These are phyloP conservation scores for Beaufortia kweichowensis DNA, from an alignment of 2,113 vertebrate species.

Conservation along the genomic window DNA sequence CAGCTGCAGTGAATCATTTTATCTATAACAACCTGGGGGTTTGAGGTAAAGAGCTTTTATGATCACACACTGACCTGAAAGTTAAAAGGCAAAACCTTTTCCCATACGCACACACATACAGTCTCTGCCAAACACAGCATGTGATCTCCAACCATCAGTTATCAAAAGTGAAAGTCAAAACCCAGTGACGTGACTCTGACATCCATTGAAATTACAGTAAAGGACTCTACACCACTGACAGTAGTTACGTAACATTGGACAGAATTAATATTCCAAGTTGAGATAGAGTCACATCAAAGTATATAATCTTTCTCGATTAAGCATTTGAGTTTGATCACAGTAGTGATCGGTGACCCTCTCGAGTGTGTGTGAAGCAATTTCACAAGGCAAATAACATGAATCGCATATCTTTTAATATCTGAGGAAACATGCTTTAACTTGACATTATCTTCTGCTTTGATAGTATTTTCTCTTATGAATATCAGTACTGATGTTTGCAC, in stretches of 20 bases:
- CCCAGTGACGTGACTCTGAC: background rate
- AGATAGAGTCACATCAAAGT: background rate
- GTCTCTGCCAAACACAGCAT: background rate
- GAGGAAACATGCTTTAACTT: conserved; percentile 2
- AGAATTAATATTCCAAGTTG: background rate
- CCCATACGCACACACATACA: background rate
- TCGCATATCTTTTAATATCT: conserved; percentile 21
- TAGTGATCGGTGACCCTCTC: background rate
- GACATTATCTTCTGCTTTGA: conserved; percentile 4
- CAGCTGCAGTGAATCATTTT: background rate
- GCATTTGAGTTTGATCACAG: background rate
- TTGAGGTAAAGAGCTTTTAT: background rate
- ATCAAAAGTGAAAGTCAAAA: conserved; percentile 34
- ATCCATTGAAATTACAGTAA: background rate
- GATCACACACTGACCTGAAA: background rate
- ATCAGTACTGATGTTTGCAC: background rate
- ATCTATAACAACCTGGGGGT: background rate
- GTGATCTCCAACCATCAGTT: background rate
- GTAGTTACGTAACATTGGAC: background rate
- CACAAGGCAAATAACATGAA: background rate
- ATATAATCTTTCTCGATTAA: background rate
- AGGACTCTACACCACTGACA: conserved; percentile 1
- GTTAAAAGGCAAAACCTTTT: conserved; percentile 4
- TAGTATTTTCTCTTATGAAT: conserved; percentile 13
- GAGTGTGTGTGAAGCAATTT: conserved; percentile 14